Conservation (phyloP, 2,113 vertebrate genomes). For the Leiothrix lutea region DNA sequence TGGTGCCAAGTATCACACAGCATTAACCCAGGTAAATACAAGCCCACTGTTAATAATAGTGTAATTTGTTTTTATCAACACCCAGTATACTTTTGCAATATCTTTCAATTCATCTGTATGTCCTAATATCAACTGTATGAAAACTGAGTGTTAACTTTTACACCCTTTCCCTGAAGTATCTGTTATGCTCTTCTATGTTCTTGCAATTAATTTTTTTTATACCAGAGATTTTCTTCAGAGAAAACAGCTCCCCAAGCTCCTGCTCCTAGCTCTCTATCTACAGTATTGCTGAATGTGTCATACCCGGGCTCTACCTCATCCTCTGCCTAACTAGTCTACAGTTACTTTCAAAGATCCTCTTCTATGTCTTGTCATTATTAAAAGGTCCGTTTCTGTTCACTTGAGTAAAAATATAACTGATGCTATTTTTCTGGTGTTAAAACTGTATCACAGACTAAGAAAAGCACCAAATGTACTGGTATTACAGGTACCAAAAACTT, state of each 20-base stretch:
- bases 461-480: neutral
- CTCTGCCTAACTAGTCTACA: neutral
- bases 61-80: neutral
- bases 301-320: neutral
- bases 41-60: neutral
- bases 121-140: neutral
- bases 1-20: neutral
- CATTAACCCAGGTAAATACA: neutral
- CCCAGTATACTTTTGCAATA: neutral
- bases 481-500: neutral
- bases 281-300: neutral
- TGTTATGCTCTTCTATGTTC: neutral
- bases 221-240: neutral
- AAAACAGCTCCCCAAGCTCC: neutral
- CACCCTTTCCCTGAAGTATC: neutral
- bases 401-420: neutral
- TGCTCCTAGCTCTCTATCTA: neutral
- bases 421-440: neutral
- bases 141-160: slow-evolving; percentile 6
- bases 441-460: neutral
- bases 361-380: neutral
- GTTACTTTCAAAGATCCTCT: neutral
- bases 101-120: neutral
- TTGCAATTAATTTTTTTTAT: neutral
- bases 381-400: neutral